Base-by-base conservation (phyloP, 2,888 invertebrate species). In the Habroteleia sp. region DNA sequence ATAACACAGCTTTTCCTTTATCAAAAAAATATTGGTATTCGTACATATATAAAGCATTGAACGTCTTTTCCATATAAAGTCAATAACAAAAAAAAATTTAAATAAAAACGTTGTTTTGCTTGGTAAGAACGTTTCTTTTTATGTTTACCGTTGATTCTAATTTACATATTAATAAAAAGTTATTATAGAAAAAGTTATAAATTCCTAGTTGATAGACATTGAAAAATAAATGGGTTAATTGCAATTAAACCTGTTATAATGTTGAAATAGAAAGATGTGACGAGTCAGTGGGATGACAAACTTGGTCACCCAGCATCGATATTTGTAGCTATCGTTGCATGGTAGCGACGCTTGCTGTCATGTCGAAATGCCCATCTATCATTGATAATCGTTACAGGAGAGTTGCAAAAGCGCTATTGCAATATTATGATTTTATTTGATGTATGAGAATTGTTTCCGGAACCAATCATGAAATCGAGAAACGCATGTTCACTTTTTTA, bases 391-490 rank as follows among this genome's bases (percentile, higher is more conserved):
- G 17, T 52, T 25, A 27, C 25, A 20, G 11, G 31, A 25, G 27
- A 35, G 31, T 66, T 54, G 54, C 66, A 56, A 56, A 44, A 56
- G 14, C 39, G 13, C 5, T 35, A 33, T 35, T 44, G 58, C 44
- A 33, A 25, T 44, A 44, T 58, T 58, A 33, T 44, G 14, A 56
- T 42, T 16, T 33, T 44, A 20, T 17, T 42, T 33, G 42, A 44
- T 33, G 35, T 58, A 44, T 25, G 35, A 25, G n/a, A n/a, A 20
- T n/a, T 16, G 23, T 44, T 58, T 58, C 58, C 58, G 58, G 58
- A 35, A 58, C 58, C 35, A 44, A 58, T 44, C 44, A 8, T 13
- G 25, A 11, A 58, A 58, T 35, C 23, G 6, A 27, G 54, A 35
- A 52, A 10, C 14, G 25, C 13, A 11, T 25, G 52, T 17, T 27